These are phyloP conservation scores for Thelaira solivaga DNA, from an alignment of 2,888 invertebrate species.

Conservation along the genomic window DNA sequence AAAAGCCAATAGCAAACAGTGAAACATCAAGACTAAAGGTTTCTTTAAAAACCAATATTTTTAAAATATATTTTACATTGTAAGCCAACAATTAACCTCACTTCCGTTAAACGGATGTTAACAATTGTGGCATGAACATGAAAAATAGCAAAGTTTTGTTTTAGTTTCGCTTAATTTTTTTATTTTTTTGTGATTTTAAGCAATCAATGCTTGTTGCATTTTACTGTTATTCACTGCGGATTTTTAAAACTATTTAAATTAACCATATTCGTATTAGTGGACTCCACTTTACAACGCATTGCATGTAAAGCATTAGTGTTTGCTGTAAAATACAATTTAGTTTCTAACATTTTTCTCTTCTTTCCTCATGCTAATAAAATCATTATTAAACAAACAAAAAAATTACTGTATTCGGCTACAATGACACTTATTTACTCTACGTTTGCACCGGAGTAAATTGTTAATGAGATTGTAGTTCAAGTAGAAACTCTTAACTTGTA, in stretches of 20 bases:
- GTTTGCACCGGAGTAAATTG: too few species aligned
- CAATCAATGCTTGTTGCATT: background rate
- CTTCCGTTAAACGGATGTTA: slow-evolving; percentile 35
- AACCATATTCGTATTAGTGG: background rate
- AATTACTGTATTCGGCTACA: too few species aligned
- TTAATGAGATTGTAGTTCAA: too few species aligned
- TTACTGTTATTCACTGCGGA: background rate
- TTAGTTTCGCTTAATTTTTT: background rate
- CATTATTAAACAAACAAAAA: too few species aligned
- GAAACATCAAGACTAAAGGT: background rate
- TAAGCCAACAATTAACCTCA: background rate
- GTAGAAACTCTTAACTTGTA: too few species aligned
- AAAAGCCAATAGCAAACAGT: background rate
- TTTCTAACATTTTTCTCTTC: background rate
- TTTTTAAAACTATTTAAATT: background rate
- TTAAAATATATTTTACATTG: background rate
- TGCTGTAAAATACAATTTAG: background rate
- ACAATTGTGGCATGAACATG: slow-evolving; percentile 7
- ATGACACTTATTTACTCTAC: too few species aligned
- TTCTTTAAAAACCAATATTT: background rate
- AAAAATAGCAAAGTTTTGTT: background rate
- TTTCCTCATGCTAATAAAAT: background rate
- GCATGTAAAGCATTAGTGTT: background rate
- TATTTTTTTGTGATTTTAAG: too few species aligned
- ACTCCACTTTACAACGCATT: background rate